These are phyloP conservation scores for Puma concolor DNA, from an alignment of 2,113 vertebrate genomes.

Conservation along the genomic window DNA sequence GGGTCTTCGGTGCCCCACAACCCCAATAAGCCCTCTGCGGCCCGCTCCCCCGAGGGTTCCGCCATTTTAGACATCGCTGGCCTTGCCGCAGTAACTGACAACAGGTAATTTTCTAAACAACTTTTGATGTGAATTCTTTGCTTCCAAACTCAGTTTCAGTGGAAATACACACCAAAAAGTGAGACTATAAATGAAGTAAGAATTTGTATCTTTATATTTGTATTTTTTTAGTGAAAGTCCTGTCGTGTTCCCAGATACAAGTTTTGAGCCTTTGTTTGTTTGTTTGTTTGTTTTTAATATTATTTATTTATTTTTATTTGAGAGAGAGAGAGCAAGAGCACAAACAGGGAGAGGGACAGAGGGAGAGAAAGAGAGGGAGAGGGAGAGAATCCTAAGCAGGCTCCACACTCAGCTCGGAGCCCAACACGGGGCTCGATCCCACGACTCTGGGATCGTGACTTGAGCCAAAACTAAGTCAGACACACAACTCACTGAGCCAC, in stretches of 20 bases:
- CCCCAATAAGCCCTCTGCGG: conserved; percentile 89
- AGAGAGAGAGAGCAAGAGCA: too few relatives aligned
- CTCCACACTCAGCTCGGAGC: too few relatives aligned
- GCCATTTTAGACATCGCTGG: conserved; percentile 97
- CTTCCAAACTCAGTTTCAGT: not conserved
- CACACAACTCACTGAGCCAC: too few relatives aligned
- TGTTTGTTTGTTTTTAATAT: not conserved
- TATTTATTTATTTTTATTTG: too few relatives aligned
- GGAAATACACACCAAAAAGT: not conserved
- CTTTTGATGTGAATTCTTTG: not conserved
- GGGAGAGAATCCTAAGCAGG: too few relatives aligned
- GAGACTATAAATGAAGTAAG: not conserved
- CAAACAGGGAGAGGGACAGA: too few relatives aligned
- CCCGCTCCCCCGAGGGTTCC: conserved; percentile 89
- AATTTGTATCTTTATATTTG: not conserved
- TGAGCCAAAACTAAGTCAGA: too few relatives aligned
- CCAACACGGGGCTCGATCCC: too few relatives aligned
- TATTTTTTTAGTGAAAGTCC: not conserved
- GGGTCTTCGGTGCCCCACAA: conserved; percentile 96
- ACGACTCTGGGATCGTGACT: too few relatives aligned
- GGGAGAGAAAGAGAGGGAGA: too few relatives aligned
- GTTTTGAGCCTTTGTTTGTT: not conserved
- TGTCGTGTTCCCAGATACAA: not conserved
- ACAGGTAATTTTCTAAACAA: conserved; percentile 87
- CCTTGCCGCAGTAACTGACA: conserved; percentile 96